A percentile compares a stretch with the other conserved stretches of the same genome.
Conservation (phyloP, 1,140 invertebrate species). For the Ladona fulva region DNA sequence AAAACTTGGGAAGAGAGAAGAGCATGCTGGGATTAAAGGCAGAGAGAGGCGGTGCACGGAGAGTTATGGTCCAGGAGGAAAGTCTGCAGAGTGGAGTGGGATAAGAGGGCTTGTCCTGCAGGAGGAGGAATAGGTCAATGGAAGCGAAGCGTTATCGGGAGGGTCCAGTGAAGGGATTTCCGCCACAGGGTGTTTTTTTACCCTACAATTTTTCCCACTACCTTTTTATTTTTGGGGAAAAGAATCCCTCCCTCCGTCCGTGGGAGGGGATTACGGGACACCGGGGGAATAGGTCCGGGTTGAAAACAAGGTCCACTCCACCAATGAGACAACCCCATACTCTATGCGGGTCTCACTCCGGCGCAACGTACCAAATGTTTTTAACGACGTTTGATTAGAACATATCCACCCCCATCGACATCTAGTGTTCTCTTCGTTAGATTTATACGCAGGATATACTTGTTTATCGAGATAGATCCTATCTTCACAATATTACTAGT, state of each 20-base stretch:
- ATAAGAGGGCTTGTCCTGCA: background rate
- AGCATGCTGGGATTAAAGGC: background rate
- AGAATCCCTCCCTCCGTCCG: background rate
- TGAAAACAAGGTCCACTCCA: background rate
- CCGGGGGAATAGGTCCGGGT: background rate
- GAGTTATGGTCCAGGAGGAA: background rate
- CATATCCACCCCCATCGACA: too few relatives aligned
- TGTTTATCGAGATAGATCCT: too few relatives aligned
- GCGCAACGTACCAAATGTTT: too few relatives aligned
- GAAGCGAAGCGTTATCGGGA: background rate
- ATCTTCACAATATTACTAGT: too few relatives aligned
- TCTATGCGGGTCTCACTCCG: too few relatives aligned
- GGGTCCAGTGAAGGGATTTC: conserved; percentile 2
- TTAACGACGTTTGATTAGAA: too few relatives aligned
- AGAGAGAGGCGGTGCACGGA: background rate
- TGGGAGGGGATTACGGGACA: background rate
- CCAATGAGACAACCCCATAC: background rate
- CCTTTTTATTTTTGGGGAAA: background rate
- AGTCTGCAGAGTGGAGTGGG: background rate
- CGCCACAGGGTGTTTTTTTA: background rate
- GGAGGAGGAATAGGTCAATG: background rate
- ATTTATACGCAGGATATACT: too few relatives aligned
- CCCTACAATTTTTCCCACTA: background rate
- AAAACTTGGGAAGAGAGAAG: background rate
- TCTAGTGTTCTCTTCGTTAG: too few relatives aligned